Conservation (phyloP, 2,888 invertebrate species). For the Himalopsyche japonica region DNA sequence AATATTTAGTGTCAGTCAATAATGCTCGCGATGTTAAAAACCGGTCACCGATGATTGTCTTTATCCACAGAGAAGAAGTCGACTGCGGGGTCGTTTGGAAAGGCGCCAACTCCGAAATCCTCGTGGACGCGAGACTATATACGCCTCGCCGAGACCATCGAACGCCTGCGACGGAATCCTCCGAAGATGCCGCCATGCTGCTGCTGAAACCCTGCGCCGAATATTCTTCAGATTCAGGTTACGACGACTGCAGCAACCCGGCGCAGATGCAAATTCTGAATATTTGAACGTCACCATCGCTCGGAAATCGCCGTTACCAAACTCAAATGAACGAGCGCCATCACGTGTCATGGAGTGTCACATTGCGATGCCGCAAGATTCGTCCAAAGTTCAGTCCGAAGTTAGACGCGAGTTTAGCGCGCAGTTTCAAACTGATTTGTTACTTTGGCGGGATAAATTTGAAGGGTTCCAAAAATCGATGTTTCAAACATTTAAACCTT, state of each 20-base stretch:
- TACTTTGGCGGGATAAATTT: no score
- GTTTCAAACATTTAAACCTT: no score
- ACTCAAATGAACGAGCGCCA: no score
- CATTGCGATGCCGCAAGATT: no score
- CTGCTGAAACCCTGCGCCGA: conserved; percentile 56
- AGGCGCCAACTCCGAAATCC: conserved; percentile 66
- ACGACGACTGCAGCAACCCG: conserved; percentile 61
- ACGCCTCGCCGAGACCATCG: conserved; percentile 61
- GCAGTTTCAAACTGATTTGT: no score
- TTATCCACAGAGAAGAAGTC: conserved; percentile 61
- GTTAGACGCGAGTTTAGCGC: no score
- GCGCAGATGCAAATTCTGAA: background rate
- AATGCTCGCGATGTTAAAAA: background rate
- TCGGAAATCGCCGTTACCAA: no score
- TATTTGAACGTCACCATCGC: no score
- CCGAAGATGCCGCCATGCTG: conserved; percentile 45
- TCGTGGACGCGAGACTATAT: conserved; percentile 64
- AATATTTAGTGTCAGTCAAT: no score
- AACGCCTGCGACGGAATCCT: conserved; percentile 42
- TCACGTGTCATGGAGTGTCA: no score
- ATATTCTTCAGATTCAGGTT: conserved; percentile 74
- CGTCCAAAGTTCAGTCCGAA: no score
- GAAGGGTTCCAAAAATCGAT: no score
- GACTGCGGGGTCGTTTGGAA: conserved; percentile 73
- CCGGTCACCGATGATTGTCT: conserved; percentile 1